phyloP scores from a whole-genome alignment of 2,113 vertebrate species.

The Ciconia maguari region DNA sequence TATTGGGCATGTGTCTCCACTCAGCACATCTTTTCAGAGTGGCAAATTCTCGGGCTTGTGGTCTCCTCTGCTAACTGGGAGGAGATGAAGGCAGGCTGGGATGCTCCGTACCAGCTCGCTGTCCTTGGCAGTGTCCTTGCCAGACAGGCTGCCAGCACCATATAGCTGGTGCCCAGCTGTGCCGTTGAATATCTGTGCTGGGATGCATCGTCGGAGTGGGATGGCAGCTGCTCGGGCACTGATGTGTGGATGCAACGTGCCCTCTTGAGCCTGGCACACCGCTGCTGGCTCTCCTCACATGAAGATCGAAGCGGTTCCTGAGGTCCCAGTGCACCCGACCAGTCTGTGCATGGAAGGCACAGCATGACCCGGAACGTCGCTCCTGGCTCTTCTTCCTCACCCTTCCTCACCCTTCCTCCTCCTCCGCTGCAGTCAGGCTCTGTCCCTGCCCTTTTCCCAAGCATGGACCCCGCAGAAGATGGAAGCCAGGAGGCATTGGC shows the following conservation, averaged over 20 bases:
- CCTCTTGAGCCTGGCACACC: not conserved
- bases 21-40: not conserved
- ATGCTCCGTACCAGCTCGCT: not conserved
- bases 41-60: fast-evolving
- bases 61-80: not conserved
- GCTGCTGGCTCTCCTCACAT: fast-evolving
- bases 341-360: not conserved
- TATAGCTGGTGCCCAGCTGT: fast-evolving
- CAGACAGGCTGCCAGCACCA: not conserved
- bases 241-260: not conserved
- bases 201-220: fast-evolving
- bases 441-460: not conserved
- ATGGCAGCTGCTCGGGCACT: not conserved
- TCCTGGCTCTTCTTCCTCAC: not conserved
- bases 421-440: not conserved
- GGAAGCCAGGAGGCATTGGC: not conserved
- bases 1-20: fast-evolving
- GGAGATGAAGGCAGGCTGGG: not conserved
- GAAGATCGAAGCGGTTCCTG: fast-evolving
- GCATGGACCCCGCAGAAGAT: not conserved
- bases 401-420: not conserved
- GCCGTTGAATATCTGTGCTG: fast-evolving
- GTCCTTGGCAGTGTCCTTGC: not conserved
- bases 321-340: not conserved
- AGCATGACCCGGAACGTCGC: fast-evolving